Evolutionary conservation across 2,113 vertebrate species (phyloP).

Genomic region (Petrocephalus zakoni): DNA sequence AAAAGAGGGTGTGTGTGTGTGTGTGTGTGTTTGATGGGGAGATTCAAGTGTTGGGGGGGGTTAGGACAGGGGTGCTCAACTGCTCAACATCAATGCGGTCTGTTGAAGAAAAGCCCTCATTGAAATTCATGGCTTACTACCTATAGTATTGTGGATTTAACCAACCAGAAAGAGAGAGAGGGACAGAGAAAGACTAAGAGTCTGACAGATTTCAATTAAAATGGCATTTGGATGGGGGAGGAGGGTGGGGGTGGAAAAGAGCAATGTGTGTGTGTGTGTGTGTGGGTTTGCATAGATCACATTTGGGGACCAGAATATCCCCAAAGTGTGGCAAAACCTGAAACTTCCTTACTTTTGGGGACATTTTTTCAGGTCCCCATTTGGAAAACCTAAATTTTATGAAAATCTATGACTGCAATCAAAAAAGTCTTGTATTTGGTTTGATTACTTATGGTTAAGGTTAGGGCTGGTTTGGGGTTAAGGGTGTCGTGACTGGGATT

Average conservation of each 20-base stretch:
- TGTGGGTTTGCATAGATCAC: not conserved
- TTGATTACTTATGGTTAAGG: no score
- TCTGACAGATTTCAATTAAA: conserved; percentile 72
- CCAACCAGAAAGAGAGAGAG: conserved; percentile 40
- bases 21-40: conserved; percentile 52
- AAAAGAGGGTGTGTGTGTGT: conserved; percentile 22
- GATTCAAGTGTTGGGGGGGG: conserved; percentile 49
- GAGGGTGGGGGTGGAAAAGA: conserved; percentile 24
- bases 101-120: conserved; percentile 65
- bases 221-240: conserved; percentile 62
- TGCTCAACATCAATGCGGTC: conserved; percentile 63
- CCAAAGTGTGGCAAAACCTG: no score
- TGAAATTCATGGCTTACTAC: conserved; percentile 77
- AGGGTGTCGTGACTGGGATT: no score
- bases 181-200: conserved; percentile 42
- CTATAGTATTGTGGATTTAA: conserved; percentile 54
- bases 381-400: no score
- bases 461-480: no score
- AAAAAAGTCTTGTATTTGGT: no score
- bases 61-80: conserved; percentile 55
- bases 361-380: no score
- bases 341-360: no score
- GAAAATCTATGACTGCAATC: no score
- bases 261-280: not conserved
- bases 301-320: no score